Evolutionary conservation across 2,113 vertebrate species (phyloP).

Genomic region (Tiliqua scincoides): DNA sequence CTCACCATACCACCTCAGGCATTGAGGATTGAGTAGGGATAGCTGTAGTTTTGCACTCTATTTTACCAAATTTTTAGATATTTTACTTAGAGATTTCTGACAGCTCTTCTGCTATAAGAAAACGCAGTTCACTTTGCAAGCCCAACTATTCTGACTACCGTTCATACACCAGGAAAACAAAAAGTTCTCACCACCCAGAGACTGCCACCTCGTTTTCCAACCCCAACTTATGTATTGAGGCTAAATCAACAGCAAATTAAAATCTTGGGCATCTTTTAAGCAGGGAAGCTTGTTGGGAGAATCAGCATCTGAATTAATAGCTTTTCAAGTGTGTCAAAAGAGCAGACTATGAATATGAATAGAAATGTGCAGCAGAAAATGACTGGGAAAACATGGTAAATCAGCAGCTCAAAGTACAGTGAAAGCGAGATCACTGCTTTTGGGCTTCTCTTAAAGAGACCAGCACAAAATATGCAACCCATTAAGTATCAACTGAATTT

Average conservation of each 20-base stretch:
- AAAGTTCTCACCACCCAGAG: background rate
- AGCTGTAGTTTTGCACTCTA: background rate
- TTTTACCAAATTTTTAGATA: constrained; percentile 23
- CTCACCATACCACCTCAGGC: too few species aligned
- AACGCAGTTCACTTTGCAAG: constrained; percentile 32
- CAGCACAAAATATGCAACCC: constrained; percentile 59
- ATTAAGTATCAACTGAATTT: constrained; percentile 59
- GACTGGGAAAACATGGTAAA: constrained; percentile 43
- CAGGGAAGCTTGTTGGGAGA: constrained; percentile 44
- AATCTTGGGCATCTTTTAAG: constrained; percentile 12
- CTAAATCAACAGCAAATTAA: constrained; percentile 32
- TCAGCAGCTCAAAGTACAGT: constrained; percentile 20
- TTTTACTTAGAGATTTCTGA: constrained; percentile 26
- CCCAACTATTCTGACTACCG: constrained; percentile 10
- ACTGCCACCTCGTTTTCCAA: constrained; percentile 23
- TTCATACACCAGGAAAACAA: constrained; percentile 12
- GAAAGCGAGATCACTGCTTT: constrained; percentile 48
- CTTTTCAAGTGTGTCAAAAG: constrained; percentile 61
- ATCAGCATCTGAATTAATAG: constrained; percentile 62
- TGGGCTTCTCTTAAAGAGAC: constrained; percentile 53
- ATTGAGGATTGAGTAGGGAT: too few species aligned
- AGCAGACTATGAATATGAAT: constrained; percentile 48
- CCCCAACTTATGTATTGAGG: constrained; percentile 30
- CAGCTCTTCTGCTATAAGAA: constrained; percentile 10
- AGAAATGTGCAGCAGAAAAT: constrained; percentile 39